phyloP scores from a whole-genome alignment of 2,797 vertebrate genomes.

The Myotis findleyi region DNA sequence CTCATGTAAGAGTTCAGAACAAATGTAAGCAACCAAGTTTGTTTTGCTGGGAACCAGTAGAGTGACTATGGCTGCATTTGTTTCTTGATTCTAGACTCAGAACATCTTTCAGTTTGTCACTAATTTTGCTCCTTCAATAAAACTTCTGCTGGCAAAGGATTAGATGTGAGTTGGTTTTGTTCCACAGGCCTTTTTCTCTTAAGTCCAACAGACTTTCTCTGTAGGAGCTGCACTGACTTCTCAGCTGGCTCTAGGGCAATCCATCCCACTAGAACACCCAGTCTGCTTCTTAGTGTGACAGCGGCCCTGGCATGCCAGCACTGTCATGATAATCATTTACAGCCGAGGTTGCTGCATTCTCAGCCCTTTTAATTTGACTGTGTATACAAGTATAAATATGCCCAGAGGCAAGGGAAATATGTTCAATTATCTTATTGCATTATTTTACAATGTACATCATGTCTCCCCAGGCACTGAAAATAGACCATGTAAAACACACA shows the following conservation, averaged over 20 bases:
- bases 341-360: conserved; percentile 8
- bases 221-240: neutral
- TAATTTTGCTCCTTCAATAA: conserved; percentile 56
- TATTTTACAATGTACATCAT: conserved; percentile 70
- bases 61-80: neutral
- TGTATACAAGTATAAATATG: conserved; percentile 74
- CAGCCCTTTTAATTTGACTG: conserved; percentile 46
- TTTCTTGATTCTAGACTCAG: neutral
- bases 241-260: neutral
- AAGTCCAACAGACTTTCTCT: neutral
- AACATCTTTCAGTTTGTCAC: conserved; percentile 25
- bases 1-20: neutral
- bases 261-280: conserved; percentile 6
- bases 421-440: conserved; percentile 74
- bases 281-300: conserved; percentile 28
- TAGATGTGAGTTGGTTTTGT: conserved; percentile 58
- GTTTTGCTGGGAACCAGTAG: neutral
- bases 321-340: conserved; percentile 40
- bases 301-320: neutral
- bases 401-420: conserved; percentile 63
- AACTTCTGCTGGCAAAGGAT: conserved; percentile 59
- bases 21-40: neutral
- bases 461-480: conserved; percentile 75
- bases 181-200: conserved; percentile 10
- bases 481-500: conserved; percentile 66